Base-by-base conservation (phyloP, 2,888 invertebrate species). In the Penaeus monodon region DNA sequence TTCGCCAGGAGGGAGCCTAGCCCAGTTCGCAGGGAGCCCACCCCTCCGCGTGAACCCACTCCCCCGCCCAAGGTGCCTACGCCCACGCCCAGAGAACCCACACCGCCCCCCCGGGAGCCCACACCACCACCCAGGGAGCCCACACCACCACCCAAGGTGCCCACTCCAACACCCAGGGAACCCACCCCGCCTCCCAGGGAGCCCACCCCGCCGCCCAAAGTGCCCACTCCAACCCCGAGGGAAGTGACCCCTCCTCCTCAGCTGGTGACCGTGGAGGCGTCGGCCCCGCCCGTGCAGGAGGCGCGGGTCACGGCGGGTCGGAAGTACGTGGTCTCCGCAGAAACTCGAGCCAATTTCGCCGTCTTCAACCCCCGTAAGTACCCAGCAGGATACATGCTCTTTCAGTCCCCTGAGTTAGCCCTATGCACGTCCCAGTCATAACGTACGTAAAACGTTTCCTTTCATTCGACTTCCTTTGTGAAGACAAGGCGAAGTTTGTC, bases 361-460 rank as follows among this genome's bases (percentile, higher is more conserved):
- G 83, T 87, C 73, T 87, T 87, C 73, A 83, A 87, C 49, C 86
- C 86, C 70, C 65, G 86, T 87, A 65, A 87, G 86, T 87, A 70
- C n/a, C 44, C 44, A 10, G 10, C 33, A 17, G 12, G 44, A 20
- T 22, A 20, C 38, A 14, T 29, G 33, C 29, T 64, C n/a, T 64
- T 14, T 44, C 44, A 10, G 44, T 44, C 44, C 44, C 44, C 44
- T 44, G 44, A 44, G 44, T 10, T 44, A 44, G 44, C 10, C 44
- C 44, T 44, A 44, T 44, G 44, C 44, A 44, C 44, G 44, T 44
- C 44, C 44, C 44, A 44, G 44, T 44, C 44, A 8, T 44, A 10
- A 44, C 44, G 8, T 8, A 44, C 44, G 44, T 44, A 44, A 44
- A 44, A 44, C 44, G 10, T 44, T 44, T 44, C 44, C 44, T 44